Percentiles rank a stretch among this genome's conserved stretches.
These are phyloP conservation scores for Eurystomus glaucurus DNA, from an alignment of 2,797 vertebrate genomes.

Conservation along the genomic window DNA sequence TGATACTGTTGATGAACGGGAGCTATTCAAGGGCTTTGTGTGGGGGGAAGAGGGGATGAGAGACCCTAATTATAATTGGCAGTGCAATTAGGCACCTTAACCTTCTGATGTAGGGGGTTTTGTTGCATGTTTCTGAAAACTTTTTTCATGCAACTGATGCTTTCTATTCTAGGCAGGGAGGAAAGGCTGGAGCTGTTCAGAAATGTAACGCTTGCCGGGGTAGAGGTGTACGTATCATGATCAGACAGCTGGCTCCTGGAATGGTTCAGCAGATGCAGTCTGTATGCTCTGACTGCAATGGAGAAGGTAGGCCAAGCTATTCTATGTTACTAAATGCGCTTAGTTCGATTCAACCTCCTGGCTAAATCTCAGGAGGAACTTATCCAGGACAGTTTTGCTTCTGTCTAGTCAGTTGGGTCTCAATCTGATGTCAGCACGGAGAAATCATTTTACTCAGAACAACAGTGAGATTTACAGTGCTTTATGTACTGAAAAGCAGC, in stretches of 20 bases:
- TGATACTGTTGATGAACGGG: not conserved
- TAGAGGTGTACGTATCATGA: slow-evolving; percentile 97
- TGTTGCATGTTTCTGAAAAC: not conserved
- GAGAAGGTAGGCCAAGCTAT: slow-evolving; percentile 90
- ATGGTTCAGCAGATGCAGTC: slow-evolving; percentile 99
- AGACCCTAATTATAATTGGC: not conserved
- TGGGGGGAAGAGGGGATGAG: not conserved
- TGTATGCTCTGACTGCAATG: slow-evolving; percentile 96
- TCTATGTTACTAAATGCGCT: not conserved
- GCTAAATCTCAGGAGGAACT: not conserved
- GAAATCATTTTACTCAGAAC: not conserved
- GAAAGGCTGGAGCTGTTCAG: slow-evolving; percentile 96
- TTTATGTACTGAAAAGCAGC: not conserved
- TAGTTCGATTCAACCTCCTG: not conserved
- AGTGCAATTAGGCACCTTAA: not conserved
- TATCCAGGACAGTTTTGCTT: not conserved
- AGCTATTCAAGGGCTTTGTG: not conserved
- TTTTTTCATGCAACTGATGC: not conserved
- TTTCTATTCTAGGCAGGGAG: slow-evolving; percentile 91
- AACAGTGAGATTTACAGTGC: not conserved
- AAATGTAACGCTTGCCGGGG: slow-evolving; percentile 95
- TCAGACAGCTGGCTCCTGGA: slow-evolving; percentile 96
- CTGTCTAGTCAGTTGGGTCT: not conserved
- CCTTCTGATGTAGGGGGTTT: not conserved
- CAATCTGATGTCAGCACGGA: not conserved